A percentile compares a stretch with the other conserved stretches of the same genome.
phyloP scores from a whole-genome alignment of 37 sponge, comb jelly and placozoan species.

The Theonella swinhoei region DNA sequence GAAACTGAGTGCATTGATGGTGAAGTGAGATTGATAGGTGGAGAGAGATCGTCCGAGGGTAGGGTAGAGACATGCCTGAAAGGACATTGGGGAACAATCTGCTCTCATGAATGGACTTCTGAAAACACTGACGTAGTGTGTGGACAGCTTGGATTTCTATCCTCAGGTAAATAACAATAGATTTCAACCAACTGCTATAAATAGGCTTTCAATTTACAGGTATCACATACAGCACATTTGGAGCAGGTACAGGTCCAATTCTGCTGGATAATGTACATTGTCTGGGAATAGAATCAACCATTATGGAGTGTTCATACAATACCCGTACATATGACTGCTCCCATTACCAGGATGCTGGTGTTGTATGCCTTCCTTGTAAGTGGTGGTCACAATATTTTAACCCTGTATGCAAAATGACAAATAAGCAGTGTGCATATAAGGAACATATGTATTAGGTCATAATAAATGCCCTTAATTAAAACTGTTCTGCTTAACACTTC shows the following conservation, averaged over 20 bases:
- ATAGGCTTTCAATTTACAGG: no score
- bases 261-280: neutral
- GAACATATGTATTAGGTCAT: no score
- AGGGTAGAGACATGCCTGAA: conserved; percentile 14
- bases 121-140: conserved; percentile 35
- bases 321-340: neutral
- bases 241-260: neutral
- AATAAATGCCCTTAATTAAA: no score
- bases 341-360: neutral
- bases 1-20: neutral
- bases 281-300: neutral
- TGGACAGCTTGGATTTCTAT: conserved; percentile 6
- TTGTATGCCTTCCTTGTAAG: neutral
- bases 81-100: conserved; percentile 45
- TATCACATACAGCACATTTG: neutral
- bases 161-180: no score
- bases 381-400: no score
- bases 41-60: neutral
- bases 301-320: neutral
- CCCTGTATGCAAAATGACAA: no score
- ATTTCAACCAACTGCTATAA: no score
- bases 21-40: neutral
- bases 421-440: no score
- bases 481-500: no score
- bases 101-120: conserved; percentile 29